These are phyloP conservation scores for Dendrolimus pini DNA, from an alignment of 2,888 invertebrate genomes.

Conservation along the genomic window DNA sequence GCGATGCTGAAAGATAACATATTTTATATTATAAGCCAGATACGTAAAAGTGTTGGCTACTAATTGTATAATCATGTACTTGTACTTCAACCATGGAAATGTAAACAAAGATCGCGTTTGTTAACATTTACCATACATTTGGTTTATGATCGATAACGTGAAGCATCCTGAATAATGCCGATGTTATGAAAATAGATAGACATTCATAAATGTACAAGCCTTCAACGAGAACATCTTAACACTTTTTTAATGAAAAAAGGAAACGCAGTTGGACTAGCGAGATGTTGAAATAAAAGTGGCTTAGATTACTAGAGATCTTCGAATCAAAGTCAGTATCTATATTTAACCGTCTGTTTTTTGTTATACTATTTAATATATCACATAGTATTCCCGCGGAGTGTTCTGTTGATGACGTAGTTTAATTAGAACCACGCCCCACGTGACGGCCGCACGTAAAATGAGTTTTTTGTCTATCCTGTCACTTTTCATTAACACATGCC, in stretches of 20 bases:
- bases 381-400: constrained; percentile 20
- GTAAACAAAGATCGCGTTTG: constrained; percentile 27
- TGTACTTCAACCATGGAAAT: constrained; percentile 23
- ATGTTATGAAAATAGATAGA: not conserved
- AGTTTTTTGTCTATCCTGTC: constrained; percentile 27
- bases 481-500: constrained; percentile 35
- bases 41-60: constrained; percentile 14
- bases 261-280: not conserved
- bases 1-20: constrained; percentile 25
- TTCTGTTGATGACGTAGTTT: constrained; percentile 29
- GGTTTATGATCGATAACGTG: constrained; percentile 26
- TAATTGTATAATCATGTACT: constrained; percentile 26
- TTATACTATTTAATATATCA: constrained; percentile 18
- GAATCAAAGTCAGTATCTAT: constrained; percentile 11
- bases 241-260: not conserved
- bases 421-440: constrained; percentile 50
- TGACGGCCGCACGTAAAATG: constrained; percentile 29
- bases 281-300: not conserved
- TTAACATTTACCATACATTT: constrained; percentile 35
- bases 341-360: constrained; percentile 15
- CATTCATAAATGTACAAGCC: not conserved
- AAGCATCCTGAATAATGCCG: constrained; percentile 2
- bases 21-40: constrained; percentile 15
- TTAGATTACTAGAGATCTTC: constrained; percentile 6
- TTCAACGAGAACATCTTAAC: not conserved